Percentiles rank a stretch among this genome's conserved stretches.
Evolutionary conservation across 1,140 invertebrate genomes (phyloP).

Genomic region (Chironomus tepperi): DNA sequence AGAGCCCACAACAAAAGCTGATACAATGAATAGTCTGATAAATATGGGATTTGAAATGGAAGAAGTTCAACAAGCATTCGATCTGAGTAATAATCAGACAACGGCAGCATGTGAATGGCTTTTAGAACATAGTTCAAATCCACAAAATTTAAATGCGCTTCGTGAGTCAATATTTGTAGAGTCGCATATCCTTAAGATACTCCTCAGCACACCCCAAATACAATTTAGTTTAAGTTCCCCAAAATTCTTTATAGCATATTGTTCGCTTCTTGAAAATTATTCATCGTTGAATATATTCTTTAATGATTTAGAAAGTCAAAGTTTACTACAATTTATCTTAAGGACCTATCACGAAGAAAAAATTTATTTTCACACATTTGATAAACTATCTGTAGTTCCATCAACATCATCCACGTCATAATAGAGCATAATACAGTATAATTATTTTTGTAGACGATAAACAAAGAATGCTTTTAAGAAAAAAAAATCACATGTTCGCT

Average conservation of each 20-base stretch:
- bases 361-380: slow-evolving; percentile 21
- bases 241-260: slow-evolving; percentile 39
- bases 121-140: slow-evolving; percentile 34
- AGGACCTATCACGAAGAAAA: slow-evolving; percentile 41
- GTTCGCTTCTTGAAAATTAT: slow-evolving; percentile 38
- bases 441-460: slow-evolving; percentile 1
- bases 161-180: slow-evolving; percentile 36
- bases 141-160: slow-evolving; percentile 34
- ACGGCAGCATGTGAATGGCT: slow-evolving; percentile 39
- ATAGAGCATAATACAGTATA: neutral
- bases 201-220: slow-evolving; percentile 38
- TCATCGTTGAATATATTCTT: slow-evolving; percentile 39
- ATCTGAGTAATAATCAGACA: slow-evolving; percentile 37
- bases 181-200: slow-evolving; percentile 38
- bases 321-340: slow-evolving; percentile 39
- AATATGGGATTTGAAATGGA: slow-evolving; percentile 38
- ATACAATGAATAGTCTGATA: slow-evolving; percentile 30
- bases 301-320: slow-evolving; percentile 38
- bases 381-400: neutral
- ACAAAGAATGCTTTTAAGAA: neutral
- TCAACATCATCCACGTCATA: neutral
- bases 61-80: slow-evolving; percentile 33
- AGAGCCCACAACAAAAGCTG: slow-evolving; percentile 33
- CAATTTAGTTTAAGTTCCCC: slow-evolving; percentile 38
- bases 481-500: neutral